phyloP scores from a whole-genome alignment of 2,113 vertebrate species.

The Corythoichthys haematopterus region DNA sequence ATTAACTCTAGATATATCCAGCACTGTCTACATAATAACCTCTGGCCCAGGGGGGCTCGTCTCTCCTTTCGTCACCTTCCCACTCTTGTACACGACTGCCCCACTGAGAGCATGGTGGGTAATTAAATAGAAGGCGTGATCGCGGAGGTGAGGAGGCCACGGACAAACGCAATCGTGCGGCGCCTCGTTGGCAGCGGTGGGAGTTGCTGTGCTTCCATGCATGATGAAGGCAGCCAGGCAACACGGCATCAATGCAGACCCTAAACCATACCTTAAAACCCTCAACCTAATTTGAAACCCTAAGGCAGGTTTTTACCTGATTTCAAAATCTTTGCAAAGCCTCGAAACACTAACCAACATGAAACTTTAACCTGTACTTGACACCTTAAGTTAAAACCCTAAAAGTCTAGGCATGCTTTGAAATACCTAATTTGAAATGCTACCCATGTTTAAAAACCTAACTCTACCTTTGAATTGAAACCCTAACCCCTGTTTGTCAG shows the following conservation, averaged over 20 bases:
- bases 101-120: constrained; percentile 51
- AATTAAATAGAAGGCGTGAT: constrained; percentile 62
- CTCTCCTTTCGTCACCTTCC: constrained; percentile 38
- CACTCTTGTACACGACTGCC: constrained; percentile 7
- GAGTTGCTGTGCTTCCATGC: constrained; percentile 33
- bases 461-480: not conserved
- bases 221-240: constrained; percentile 28
- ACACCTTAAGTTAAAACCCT: not conserved
- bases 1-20: constrained; percentile 60
- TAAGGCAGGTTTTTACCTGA: too few relatives aligned
- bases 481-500: not conserved
- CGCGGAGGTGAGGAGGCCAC: constrained; percentile 45
- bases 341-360: not conserved
- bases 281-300: not conserved
- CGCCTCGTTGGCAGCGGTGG: constrained; percentile 29
- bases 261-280: not conserved
- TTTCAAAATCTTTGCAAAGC: not conserved
- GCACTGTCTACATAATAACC: constrained; percentile 65
- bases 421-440: not conserved
- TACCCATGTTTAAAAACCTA: not conserved
- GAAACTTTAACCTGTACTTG: too few relatives aligned
- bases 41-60: constrained; percentile 29
- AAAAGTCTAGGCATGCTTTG: not conserved
- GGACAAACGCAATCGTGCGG: constrained; percentile 42
- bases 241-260: not conserved